Evolutionary conservation across 2,113 vertebrate genomes (phyloP), one percentile per base, ranked within the genome.

Genomic region (Colinus virginianus): DNA sequence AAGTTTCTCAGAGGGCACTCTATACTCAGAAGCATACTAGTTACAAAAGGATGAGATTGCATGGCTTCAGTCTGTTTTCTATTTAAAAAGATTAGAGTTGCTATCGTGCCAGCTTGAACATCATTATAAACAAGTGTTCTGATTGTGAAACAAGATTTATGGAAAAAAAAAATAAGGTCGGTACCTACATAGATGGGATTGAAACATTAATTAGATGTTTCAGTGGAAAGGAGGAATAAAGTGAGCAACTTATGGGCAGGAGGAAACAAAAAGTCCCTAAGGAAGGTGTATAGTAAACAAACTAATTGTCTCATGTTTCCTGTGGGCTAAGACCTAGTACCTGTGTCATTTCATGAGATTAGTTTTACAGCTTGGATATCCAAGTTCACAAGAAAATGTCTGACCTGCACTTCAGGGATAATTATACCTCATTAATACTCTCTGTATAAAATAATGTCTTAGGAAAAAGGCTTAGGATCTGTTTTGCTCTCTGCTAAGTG

Each of bases 261-360:
- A 90, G 74, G 36, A 90, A 85, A 94, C 71, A 11, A 70, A 67
- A 85, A 58, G 48, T 77, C 42, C 86, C 76, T 72, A 58, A 61
- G 40, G 68, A 85, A 88, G 22, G 56, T 11, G 5, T 69, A 13
- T 40, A 83, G 16, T 53, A 88, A 90, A 26, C 14, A 90, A 76
- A 43, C 13, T 79, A 90, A 88, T 91, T 85, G 74, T 74, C 55
- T 74, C 5, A 2, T 77, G 8, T 67, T 93, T 82, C 58, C 43
- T 76, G 16, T 11, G 19, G 20, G 32, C n/a, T 83, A 80, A 83
- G 49, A 80, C 30, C 12, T 84, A 46, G 62, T 63, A 71, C 19
- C 40, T 79, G 20, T 72, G 30, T 8, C 83, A 49, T 85, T 79
- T 64, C 5, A 21, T 71, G 53, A 84, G 56, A 26, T 81, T 51